A percentile compares a stretch with the other conserved stretches of the same genome.
These are phyloP conservation scores for Diceros bicornis DNA, from an alignment of 2,797 vertebrate species.

Conservation along the genomic window DNA sequence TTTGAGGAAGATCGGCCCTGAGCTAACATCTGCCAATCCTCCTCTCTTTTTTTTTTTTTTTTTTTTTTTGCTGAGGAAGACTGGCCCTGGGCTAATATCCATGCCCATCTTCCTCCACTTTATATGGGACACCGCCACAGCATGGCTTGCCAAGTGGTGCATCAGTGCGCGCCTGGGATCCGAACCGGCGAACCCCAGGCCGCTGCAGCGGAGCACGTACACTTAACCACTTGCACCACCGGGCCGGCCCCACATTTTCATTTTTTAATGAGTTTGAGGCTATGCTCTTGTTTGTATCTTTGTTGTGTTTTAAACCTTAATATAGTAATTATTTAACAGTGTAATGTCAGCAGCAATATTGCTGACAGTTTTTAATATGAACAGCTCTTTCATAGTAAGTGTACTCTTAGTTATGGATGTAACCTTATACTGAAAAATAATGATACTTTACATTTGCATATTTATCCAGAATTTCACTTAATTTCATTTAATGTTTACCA, in stretches of 20 bases:
- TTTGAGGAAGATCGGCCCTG: no score
- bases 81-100: no score
- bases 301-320: constrained; percentile 10
- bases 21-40: no score
- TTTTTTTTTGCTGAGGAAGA: no score
- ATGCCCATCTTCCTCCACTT: no score
- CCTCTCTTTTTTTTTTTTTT: no score
- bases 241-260: background rate
- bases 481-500: constrained; percentile 59
- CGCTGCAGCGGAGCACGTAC: no score
- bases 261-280: constrained; percentile 27
- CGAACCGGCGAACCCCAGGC: no score
- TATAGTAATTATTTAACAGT: constrained; percentile 1
- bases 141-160: no score
- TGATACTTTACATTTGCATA: background rate
- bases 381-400: background rate
- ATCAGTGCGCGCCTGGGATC: no score
- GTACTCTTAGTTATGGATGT: background rate
- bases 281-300: background rate
- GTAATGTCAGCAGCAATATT: background rate
- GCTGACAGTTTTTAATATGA: background rate
- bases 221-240: no score
- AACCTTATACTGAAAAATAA: background rate
- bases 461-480: constrained; percentile 35
- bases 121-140: no score